Percentiles rank a stretch among this genome's conserved stretches.
Evolutionary conservation across 2,797 vertebrate species (phyloP).

Genomic region (Chaenodraco wilsoni): DNA sequence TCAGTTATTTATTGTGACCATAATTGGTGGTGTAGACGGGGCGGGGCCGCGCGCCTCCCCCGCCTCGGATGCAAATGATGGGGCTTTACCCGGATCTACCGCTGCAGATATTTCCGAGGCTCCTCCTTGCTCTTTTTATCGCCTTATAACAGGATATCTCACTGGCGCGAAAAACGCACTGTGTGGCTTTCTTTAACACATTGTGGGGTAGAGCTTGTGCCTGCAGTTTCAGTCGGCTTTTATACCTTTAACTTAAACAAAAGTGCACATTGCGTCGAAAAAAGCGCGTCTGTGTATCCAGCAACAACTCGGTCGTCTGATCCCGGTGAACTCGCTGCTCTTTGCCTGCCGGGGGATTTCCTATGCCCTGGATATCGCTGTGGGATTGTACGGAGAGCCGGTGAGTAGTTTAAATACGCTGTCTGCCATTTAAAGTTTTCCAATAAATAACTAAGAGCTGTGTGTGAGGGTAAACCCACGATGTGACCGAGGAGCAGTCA

Average conservation of each 20-base stretch:
- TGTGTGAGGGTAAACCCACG: not conserved
- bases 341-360: constrained; percentile 18
- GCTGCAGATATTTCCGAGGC: constrained; percentile 76
- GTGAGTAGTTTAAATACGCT: constrained; percentile 64
- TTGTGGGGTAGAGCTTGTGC: constrained; percentile 45
- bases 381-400: constrained; percentile 36
- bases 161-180: constrained; percentile 83
- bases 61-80: constrained; percentile 56
- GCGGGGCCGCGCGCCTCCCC: constrained; percentile 49
- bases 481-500: not conserved
- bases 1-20: constrained; percentile 31
- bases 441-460: not conserved
- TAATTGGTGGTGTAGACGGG: constrained; percentile 49
- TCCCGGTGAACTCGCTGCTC: constrained; percentile 26
- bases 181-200: constrained; percentile 63
- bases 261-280: not conserved
- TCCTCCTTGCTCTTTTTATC: constrained; percentile 70
- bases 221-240: constrained; percentile 23
- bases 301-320: not conserved
- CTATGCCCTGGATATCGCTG: constrained; percentile 45
- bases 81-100: constrained; percentile 78
- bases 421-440: constrained; percentile 40
- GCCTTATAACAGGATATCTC: constrained; percentile 76
- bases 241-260: constrained; percentile 1
- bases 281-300: not conserved